Evolutionary conservation across 1,140 invertebrate genomes (phyloP).

Genomic region (Odontomachus brunneus): DNA sequence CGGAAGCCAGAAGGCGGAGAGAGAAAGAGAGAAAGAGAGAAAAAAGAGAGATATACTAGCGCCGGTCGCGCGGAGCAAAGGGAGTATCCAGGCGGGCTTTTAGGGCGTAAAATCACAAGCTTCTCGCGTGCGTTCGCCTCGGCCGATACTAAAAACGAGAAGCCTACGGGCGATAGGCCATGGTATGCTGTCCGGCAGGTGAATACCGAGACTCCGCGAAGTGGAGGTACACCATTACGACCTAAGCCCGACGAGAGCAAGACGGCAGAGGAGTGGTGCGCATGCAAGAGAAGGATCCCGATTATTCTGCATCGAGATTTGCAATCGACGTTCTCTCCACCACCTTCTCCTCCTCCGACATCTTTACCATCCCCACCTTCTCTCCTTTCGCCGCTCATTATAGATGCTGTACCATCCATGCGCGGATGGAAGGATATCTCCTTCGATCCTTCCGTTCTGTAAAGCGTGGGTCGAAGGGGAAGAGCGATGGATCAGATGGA

Average conservation of each 20-base stretch:
- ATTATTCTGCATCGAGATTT: constrained; percentile 79
- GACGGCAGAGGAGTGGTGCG: constrained; percentile 53
- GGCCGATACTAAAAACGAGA: constrained; percentile 67
- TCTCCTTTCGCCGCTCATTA: constrained; percentile 76
- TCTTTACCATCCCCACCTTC: constrained; percentile 63
- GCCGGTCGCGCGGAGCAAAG: background rate
- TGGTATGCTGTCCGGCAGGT: constrained; percentile 65
- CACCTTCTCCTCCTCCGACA: constrained; percentile 65
- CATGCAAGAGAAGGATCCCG: constrained; percentile 67
- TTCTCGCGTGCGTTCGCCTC: constrained; percentile 37
- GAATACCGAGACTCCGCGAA: constrained; percentile 56
- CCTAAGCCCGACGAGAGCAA: constrained; percentile 52
- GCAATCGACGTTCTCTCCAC: constrained; percentile 79
- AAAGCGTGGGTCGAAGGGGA: constrained; percentile 44
- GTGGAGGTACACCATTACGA: background rate
- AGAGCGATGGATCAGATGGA: constrained; percentile 27
- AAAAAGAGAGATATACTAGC: background rate
- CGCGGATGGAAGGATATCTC: constrained; percentile 49
- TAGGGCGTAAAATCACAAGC: constrained; percentile 50
- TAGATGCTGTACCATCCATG: constrained; percentile 68
- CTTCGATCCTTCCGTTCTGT: constrained; percentile 7
- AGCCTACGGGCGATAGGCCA: constrained; percentile 65
- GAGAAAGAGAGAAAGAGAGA: background rate
- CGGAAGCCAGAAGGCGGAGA: background rate
- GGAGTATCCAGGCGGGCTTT: constrained; percentile 27